Evolutionary conservation across 2,888 invertebrate species (phyloP).

Genomic region (Nysson spinosus): DNA sequence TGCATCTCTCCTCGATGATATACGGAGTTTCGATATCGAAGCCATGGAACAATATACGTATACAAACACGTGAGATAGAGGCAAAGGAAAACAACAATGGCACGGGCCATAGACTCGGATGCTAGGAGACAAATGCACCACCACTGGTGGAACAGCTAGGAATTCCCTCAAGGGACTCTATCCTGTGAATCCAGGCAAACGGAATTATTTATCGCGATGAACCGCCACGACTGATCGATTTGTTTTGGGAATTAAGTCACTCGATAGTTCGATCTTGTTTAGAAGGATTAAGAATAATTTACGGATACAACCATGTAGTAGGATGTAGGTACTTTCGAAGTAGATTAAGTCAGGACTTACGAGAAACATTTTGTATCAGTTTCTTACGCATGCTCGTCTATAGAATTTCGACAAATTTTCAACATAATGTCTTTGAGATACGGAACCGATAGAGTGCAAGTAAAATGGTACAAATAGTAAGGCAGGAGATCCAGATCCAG

Average conservation of each 20-base stretch:
- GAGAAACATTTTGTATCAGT: too few species aligned
- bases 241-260: constrained; percentile 2
- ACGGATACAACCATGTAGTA: too few species aligned
- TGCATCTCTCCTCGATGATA: constrained; percentile 17
- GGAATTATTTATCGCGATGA: constrained; percentile 34
- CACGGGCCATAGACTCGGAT: constrained; percentile 10
- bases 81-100: constrained; percentile 9
- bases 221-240: constrained; percentile 14
- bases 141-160: constrained; percentile 9
- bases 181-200: constrained; percentile 16
- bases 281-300: too few species aligned
- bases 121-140: constrained; percentile 9
- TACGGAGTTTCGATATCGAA: neutral
- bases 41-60: constrained; percentile 2
- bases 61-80: too few species aligned
- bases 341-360: too few species aligned
- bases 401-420: too few species aligned
- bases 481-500: neutral
- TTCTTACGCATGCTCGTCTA: too few species aligned
- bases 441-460: too few species aligned
- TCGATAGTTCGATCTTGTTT: too few species aligned
- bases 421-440: too few species aligned
- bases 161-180: constrained; percentile 18
- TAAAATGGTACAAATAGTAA: constrained; percentile 12
- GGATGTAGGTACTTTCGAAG: too few species aligned